These are phyloP conservation scores for Tetragnatha montana DNA, from an alignment of 2,888 invertebrate genomes.

Conservation along the genomic window DNA sequence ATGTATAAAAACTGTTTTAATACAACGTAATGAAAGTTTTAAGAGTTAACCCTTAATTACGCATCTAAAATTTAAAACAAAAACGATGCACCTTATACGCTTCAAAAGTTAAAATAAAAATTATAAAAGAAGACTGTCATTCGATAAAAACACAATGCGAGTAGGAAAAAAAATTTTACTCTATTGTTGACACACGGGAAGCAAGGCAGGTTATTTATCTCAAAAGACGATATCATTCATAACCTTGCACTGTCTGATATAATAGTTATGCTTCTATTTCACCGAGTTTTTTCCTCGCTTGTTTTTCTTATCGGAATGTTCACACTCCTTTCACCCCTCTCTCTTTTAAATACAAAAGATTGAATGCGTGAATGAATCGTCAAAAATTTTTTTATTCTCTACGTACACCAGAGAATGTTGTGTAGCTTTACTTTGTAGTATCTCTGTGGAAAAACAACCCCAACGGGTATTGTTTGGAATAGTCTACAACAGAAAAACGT, in stretches of 20 bases:
- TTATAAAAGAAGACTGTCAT: background rate
- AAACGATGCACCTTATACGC: too few species aligned
- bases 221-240: background rate
- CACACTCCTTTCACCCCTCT: background rate
- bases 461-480: too few species aligned
- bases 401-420: too few species aligned
- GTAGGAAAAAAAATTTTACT: background rate
- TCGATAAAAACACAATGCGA: background rate
- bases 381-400: background rate
- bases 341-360: background rate
- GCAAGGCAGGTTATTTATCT: background rate
- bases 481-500: too few species aligned
- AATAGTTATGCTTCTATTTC: background rate
- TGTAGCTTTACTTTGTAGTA: too few species aligned
- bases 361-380: background rate
- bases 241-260: background rate
- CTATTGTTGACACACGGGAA: background rate
- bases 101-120: too few species aligned
- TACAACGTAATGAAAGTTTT: too few species aligned
- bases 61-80: too few species aligned
- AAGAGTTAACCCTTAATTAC: too few species aligned
- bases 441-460: too few species aligned
- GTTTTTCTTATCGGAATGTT: background rate
- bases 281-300: background rate
- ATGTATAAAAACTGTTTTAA: too few species aligned